Conservation (phyloP, 2,888 invertebrate species). For the Eupithecia centaureata region DNA sequence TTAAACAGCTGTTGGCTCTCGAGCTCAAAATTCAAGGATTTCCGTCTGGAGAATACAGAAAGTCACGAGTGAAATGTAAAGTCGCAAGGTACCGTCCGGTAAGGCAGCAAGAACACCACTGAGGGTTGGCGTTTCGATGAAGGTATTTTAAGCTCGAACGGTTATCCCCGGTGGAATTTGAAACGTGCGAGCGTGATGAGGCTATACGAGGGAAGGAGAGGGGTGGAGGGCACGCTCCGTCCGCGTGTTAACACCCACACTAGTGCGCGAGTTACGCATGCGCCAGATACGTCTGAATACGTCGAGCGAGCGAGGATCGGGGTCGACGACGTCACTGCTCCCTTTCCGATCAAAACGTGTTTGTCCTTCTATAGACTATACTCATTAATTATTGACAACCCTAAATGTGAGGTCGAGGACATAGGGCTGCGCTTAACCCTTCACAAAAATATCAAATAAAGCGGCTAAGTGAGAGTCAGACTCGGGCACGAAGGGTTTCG, state of each 20-base stretch:
- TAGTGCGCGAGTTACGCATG: slow-evolving; percentile 70
- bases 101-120: slow-evolving; percentile 74
- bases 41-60: slow-evolving; percentile 63
- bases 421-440: too few relatives aligned
- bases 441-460: too few relatives aligned
- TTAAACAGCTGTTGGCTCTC: slow-evolving; percentile 50
- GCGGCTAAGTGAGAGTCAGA: too few relatives aligned
- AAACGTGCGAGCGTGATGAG: slow-evolving; percentile 56
- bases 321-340: slow-evolving; percentile 69
- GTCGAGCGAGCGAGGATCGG: slow-evolving; percentile 57
- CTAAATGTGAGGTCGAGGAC: neutral
- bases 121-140: slow-evolving; percentile 66
- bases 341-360: slow-evolving; percentile 67
- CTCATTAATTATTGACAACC: neutral
- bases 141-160: slow-evolving; percentile 78
- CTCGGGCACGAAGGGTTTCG: too few relatives aligned
- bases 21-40: slow-evolving; percentile 47
- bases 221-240: slow-evolving; percentile 67
- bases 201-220: slow-evolving; percentile 63
- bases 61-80: slow-evolving; percentile 63
- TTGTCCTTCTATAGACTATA: neutral
- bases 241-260: slow-evolving; percentile 78
- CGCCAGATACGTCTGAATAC: slow-evolving; percentile 68
- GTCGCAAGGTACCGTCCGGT: slow-evolving; percentile 56
- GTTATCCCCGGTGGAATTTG: slow-evolving; percentile 65